A percentile compares a stretch with the other conserved stretches of the same genome.
Conservation (phyloP, 2,797 vertebrate species). For the Sarcophilus harrisii region DNA sequence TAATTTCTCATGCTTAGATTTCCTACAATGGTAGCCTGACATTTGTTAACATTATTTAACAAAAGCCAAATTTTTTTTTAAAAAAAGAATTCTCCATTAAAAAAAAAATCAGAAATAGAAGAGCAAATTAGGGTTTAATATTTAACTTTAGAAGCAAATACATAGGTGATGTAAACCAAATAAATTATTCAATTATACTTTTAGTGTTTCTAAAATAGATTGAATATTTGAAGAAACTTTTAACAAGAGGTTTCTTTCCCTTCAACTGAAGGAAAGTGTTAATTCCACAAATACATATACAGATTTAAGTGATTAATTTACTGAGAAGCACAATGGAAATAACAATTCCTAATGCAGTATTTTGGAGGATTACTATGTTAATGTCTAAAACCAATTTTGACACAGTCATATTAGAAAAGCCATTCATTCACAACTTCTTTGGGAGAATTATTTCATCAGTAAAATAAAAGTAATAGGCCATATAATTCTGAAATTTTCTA, state of each 20-base stretch:
- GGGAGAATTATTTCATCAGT: neutral
- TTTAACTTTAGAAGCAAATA: neutral
- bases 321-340: neutral
- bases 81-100: neutral
- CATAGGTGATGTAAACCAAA: neutral
- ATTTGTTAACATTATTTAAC: neutral
- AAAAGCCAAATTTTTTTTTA: neutral
- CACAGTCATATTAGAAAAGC: neutral
- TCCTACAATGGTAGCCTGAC: neutral
- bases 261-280: neutral
- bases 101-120: neutral
- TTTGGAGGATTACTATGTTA: neutral
- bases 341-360: neutral
- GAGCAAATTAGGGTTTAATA: neutral
- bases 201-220: neutral
- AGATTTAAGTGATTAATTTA: neutral
- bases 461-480: neutral
- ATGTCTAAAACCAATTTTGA: neutral
- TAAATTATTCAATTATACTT: neutral
- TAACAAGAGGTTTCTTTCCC: neutral
- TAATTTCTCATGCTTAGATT: neutral
- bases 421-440: neutral
- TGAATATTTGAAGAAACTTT: neutral
- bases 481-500: neutral
- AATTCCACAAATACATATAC: neutral